Evolutionary conservation across 1,140 invertebrate species (phyloP).

Genomic region (Pachypsylla venusta): DNA sequence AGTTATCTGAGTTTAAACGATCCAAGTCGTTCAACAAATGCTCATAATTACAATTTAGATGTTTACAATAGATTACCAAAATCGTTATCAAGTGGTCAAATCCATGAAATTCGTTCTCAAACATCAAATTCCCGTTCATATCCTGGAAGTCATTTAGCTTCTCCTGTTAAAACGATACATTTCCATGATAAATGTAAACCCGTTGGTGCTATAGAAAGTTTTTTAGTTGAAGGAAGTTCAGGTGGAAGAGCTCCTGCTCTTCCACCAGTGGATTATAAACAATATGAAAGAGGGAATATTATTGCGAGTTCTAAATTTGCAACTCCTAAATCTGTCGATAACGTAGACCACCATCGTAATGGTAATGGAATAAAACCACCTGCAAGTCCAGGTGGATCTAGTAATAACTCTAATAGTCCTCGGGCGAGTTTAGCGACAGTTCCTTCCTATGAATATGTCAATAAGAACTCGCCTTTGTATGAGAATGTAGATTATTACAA

Average conservation of each 20-base stretch:
- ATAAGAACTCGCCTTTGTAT: slow-evolving; percentile 45
- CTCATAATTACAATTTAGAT: slow-evolving; percentile 4
- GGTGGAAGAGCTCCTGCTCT: slow-evolving; percentile 19
- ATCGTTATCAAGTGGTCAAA: not conserved
- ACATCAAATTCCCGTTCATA: slow-evolving; percentile 13
- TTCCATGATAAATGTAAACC: slow-evolving; percentile 25
- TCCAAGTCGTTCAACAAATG: not conserved
- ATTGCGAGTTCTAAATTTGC: slow-evolving; percentile 60
- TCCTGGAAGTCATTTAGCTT: slow-evolving; percentile 16
- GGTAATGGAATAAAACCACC: not conserved
- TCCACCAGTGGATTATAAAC: slow-evolving; percentile 37
- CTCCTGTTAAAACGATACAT: slow-evolving; percentile 12
- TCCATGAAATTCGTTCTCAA: not conserved
- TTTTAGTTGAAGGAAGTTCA: slow-evolving; percentile 31
- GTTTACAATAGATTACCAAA: not conserved
- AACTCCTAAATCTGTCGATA: slow-evolving; percentile 53
- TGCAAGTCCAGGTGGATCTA: slow-evolving; percentile 36
- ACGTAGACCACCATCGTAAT: not conserved
- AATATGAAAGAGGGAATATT: slow-evolving; percentile 45
- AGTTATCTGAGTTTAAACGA: not conserved
- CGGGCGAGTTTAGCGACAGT: slow-evolving; percentile 34
- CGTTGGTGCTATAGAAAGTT: slow-evolving; percentile 38
- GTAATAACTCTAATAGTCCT: slow-evolving; percentile 45
- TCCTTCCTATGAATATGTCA: slow-evolving; percentile 24
- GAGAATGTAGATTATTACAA: slow-evolving; percentile 67